These are phyloP conservation scores for Myotis findleyi DNA, from an alignment of 2,797 vertebrate species.

Conservation along the genomic window DNA sequence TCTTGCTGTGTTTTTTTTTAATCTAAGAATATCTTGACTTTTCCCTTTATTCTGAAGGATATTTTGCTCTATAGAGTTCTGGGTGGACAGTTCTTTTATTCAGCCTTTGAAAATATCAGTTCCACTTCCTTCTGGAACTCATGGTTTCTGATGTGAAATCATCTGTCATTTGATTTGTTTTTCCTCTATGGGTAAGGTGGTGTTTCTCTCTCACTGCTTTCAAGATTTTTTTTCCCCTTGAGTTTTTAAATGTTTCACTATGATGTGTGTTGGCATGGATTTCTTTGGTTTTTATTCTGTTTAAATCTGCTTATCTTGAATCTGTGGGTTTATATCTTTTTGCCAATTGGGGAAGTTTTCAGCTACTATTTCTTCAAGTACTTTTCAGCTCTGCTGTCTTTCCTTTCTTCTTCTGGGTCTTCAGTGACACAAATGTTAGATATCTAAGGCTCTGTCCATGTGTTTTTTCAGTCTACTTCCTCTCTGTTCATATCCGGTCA, in stretches of 20 bases:
- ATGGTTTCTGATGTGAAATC: conserved; percentile 30
- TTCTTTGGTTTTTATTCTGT: conserved; percentile 17
- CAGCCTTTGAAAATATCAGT: neutral
- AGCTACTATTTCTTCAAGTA: neutral
- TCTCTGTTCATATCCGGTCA: neutral
- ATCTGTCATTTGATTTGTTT: neutral
- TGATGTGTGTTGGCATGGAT: neutral
- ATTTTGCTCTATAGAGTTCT: neutral
- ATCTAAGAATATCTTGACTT: conserved; percentile 1
- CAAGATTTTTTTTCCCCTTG: neutral
- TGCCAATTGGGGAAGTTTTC: neutral
- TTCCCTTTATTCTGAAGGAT: neutral
- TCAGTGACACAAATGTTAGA: neutral
- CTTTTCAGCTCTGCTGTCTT: neutral
- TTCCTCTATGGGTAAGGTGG: neutral
- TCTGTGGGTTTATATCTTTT: neutral
- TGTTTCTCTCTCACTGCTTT: neutral
- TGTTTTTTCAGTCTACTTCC: neutral
- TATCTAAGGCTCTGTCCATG: neutral
- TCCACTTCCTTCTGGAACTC: neutral
- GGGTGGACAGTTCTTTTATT: neutral
- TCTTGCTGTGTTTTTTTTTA: neutral
- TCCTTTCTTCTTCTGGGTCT: neutral
- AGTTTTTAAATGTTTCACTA: neutral
- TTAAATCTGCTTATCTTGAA: neutral